Percentiles rank a stretch among this genome's conserved stretches.
Evolutionary conservation across 2,113 vertebrate species (phyloP).

Genomic region (Amazona guildingii): DNA sequence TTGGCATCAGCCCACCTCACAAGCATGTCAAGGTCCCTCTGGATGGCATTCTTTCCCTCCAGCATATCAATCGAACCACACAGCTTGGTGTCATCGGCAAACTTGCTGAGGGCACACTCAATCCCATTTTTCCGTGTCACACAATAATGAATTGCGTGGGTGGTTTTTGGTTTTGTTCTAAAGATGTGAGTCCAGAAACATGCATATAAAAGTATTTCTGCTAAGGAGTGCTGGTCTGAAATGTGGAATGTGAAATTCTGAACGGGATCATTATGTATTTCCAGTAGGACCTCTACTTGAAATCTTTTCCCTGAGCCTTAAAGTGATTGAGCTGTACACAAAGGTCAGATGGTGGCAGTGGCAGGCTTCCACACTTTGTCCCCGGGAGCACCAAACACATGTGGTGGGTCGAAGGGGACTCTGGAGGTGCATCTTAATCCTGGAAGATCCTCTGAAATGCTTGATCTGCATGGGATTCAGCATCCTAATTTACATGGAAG

Average conservation of each 20-base stretch:
- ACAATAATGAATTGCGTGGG: neutral
- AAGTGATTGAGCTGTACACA: neutral
- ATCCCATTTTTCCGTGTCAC: too few species aligned
- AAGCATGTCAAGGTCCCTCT: too few species aligned
- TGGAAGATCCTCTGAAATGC: neutral
- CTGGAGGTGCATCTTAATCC: neutral
- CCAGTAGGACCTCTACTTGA: neutral
- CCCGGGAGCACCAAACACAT: neutral
- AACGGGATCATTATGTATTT: neutral
- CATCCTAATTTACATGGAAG: neutral
- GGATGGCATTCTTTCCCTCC: too few species aligned
- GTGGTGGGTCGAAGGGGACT: fast-evolving
- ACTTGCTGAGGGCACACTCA: too few species aligned
- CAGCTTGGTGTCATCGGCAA: too few species aligned
- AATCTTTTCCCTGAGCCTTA: neutral
- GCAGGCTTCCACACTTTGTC: neutral
- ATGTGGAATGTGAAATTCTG: neutral
- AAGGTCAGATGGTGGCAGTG: neutral
- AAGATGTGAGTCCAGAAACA: neutral
- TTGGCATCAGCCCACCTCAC: too few species aligned
- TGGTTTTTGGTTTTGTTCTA: neutral
- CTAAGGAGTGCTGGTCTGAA: neutral
- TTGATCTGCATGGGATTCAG: neutral
- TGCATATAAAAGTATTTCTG: neutral
- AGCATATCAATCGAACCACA: fast-evolving